Evolutionary conservation across 2,888 invertebrate genomes (phyloP).

Genomic region (Pilophorus perplexus): DNA sequence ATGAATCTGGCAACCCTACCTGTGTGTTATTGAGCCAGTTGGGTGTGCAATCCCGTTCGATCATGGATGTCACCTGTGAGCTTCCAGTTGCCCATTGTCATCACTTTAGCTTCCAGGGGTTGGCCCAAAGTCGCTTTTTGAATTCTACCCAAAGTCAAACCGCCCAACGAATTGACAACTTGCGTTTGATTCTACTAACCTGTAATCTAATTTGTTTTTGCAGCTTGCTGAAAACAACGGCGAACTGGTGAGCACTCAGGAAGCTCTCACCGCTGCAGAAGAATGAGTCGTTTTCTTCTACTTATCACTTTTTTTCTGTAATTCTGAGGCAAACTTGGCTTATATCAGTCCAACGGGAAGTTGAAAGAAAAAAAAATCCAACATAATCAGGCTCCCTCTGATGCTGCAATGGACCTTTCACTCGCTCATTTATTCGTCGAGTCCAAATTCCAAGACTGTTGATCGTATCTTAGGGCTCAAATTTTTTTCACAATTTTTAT

Average conservation of each 20-base stretch:
- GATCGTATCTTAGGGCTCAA: slow-evolving; percentile 32
- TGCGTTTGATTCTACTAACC: too few species aligned
- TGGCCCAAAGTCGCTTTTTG: too few species aligned
- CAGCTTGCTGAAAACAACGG: slow-evolving; percentile 36
- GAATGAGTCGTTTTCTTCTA: slow-evolving; percentile 25
- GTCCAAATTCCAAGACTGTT: slow-evolving; percentile 43
- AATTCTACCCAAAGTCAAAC: too few species aligned
- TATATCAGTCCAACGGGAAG: neutral
- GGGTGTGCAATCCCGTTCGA: too few species aligned
- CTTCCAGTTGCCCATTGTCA: too few species aligned
- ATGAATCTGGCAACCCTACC: too few species aligned
- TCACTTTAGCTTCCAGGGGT: too few species aligned
- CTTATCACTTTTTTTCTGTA: slow-evolving; percentile 25
- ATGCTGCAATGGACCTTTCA: slow-evolving; percentile 30
- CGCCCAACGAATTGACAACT: too few species aligned
- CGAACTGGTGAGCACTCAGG: slow-evolving; percentile 33
- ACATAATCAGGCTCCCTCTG: neutral
- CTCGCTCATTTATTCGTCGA: slow-evolving; percentile 39
- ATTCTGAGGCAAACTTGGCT: neutral
- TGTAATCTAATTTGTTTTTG: neutral
- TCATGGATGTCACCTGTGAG: too few species aligned
- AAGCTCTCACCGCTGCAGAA: slow-evolving; percentile 7
- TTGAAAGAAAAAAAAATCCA: neutral
- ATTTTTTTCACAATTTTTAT: slow-evolving; percentile 43
- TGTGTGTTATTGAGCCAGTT: too few species aligned